A percentile compares a stretch with the other conserved stretches of the same genome.
These are phyloP conservation scores for Falco columbarius DNA, from an alignment of 2,797 vertebrate genomes.

Conservation along the genomic window DNA sequence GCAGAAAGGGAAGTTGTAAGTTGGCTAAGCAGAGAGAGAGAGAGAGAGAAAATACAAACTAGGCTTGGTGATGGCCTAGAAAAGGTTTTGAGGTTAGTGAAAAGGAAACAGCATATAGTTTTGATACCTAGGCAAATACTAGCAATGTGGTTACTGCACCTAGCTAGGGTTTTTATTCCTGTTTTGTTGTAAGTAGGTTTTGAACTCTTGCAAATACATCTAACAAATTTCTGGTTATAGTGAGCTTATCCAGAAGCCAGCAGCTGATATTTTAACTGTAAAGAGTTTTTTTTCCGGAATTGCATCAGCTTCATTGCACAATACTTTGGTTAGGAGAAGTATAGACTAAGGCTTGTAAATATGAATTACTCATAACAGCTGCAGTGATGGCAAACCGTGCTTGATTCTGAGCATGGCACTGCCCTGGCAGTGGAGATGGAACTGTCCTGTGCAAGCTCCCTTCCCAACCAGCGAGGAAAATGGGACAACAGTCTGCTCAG, in stretches of 20 bases:
- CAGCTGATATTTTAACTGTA: neutral
- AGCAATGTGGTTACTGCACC: neutral
- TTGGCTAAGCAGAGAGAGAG: neutral
- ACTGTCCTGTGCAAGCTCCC: neutral
- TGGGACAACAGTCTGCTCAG: neutral
- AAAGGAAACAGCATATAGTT: neutral
- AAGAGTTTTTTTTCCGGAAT: neutral
- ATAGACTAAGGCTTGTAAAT: neutral
- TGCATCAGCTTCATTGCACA: neutral
- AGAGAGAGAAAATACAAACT: neutral
- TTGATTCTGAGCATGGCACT: neutral
- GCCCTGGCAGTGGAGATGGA: neutral
- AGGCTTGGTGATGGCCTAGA: neutral
- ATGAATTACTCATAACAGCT: neutral
- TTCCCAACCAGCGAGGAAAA: neutral
- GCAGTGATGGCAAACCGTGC: neutral
- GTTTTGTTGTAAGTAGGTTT: neutral
- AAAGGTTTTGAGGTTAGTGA: neutral
- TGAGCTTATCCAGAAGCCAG: neutral
- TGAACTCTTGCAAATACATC: neutral
- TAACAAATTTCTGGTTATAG: neutral
- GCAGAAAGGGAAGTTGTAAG: neutral
- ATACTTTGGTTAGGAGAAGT: neutral
- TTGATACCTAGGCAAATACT: neutral
- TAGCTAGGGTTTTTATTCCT: neutral